These are phyloP conservation scores for Rutilus rutilus DNA, from an alignment of 2,113 vertebrate genomes.

Conservation along the genomic window DNA sequence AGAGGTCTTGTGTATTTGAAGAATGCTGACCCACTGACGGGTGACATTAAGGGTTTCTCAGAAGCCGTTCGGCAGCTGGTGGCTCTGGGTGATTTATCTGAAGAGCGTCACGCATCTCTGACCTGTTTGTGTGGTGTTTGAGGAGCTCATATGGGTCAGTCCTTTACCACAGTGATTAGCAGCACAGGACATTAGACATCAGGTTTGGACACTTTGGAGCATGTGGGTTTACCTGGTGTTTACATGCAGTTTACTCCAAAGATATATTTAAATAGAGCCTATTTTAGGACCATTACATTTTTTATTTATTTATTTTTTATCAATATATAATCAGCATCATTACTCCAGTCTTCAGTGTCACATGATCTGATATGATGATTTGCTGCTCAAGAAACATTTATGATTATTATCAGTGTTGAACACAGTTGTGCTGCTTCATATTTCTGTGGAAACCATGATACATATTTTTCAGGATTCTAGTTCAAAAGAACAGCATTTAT, in stretches of 20 bases:
- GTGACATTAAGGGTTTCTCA: neutral
- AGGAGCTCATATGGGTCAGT: neutral
- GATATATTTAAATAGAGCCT: neutral
- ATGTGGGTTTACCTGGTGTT: neutral
- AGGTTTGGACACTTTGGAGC: neutral
- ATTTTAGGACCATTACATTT: neutral
- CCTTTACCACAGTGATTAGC: neutral
- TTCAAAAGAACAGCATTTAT: no score
- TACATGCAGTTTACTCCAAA: neutral
- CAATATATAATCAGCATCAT: neutral
- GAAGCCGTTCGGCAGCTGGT: neutral
- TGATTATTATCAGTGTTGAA: no score
- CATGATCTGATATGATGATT: neutral
- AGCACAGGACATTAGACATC: neutral
- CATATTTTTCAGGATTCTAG: no score
- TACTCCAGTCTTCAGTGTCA: neutral
- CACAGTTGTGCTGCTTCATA: no score
- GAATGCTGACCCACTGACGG: neutral
- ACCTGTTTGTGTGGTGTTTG: neutral
- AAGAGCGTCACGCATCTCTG: neutral
- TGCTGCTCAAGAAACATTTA: neutral
- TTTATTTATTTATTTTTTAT: neutral
- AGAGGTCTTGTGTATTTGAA: neutral
- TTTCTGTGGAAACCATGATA: no score
- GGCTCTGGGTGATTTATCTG: conserved; percentile 17